phyloP scores from a whole-genome alignment of 2,113 vertebrate genomes.

The Oceanodroma tethys region DNA sequence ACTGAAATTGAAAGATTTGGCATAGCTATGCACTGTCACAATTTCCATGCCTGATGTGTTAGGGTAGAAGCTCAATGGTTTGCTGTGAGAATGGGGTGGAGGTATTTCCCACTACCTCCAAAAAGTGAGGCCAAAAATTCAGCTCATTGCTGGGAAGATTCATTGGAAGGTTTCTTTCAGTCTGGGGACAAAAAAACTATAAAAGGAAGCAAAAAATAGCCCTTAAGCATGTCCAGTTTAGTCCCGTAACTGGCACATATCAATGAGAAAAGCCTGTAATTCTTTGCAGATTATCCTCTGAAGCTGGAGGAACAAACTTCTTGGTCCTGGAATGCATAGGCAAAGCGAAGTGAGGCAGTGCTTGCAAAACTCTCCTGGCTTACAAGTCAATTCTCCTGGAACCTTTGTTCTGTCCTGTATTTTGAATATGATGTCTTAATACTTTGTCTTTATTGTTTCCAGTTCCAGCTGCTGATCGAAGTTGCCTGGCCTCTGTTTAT shows the following conservation, averaged over 20 bases:
- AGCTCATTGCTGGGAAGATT: not conserved
- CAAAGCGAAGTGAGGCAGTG: not conserved
- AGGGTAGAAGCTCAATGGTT: not conserved
- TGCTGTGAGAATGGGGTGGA: not conserved
- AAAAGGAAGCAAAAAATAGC: not conserved
- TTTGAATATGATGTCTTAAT: not conserved
- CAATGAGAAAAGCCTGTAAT: not conserved
- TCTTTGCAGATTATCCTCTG: not conserved
- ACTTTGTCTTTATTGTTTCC: slow-evolving; percentile 44
- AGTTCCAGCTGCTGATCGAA: slow-evolving; percentile 92
- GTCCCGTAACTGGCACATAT: not conserved
- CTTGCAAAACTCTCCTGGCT: not conserved
- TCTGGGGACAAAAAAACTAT: not conserved
- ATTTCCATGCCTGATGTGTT: not conserved
- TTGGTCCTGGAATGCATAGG: not conserved
- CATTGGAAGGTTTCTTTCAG: not conserved
- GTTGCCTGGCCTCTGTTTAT: slow-evolving; percentile 94
- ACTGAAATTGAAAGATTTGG: not conserved
- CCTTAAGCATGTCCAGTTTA: not conserved
- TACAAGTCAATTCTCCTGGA: not conserved
- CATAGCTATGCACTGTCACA: not conserved
- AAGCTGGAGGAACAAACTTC: not conserved
- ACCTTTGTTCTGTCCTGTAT: not conserved
- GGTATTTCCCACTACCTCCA: not conserved
- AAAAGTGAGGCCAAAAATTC: not conserved